Evolutionary conservation across 1,140 invertebrate species (phyloP), one percentile per base, ranked within the genome.

Genomic region (Psix sp.): DNA sequence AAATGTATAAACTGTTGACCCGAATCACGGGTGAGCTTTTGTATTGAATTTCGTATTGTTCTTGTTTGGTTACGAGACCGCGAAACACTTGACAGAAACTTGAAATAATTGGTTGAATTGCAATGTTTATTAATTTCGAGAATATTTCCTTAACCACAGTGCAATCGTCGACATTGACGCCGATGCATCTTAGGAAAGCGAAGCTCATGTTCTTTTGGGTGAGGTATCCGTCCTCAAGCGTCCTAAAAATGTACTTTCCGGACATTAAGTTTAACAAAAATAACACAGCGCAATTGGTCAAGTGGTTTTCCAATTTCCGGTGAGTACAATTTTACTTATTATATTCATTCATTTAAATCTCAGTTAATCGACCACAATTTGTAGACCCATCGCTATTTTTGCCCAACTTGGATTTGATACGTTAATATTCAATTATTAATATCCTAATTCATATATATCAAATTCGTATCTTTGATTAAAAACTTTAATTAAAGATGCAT

Each of bases 201-300:
- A 99, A 99, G 90, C 91, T 99, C 88, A 99, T 99, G 98, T 99
- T 99, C 93, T 99, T 99, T 93, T 99, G 96, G 94, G 97, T 98
- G 73, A 92, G 98, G 78, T 99, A 99, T 89, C 98, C 98, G 31
- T 98, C 95, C 86, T 99, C 98, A 36, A 93, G 96, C 78, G 94
- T 99, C 71, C 93, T 99, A 82, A 99, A 99, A 91, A 98, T 97
- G 92, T 99, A 98, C 91, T 99, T 99, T 91, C 98, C 98, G 9
- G 98, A 99, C 90, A 99, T 99, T 88, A 98, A 97, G 87, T 99
- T 99, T 91, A 99, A 99, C 91, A 99, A 99, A 90, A 99, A 99
- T 91, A 99, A 99, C 90, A 99, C 98, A 66, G 98, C 98, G 79
- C 98, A 99, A 90, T 93, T 99, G 83, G 98, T 99, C 90, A 99